phyloP scores from a whole-genome alignment of 2,113 vertebrate genomes.

The Mixornis gularis region DNA sequence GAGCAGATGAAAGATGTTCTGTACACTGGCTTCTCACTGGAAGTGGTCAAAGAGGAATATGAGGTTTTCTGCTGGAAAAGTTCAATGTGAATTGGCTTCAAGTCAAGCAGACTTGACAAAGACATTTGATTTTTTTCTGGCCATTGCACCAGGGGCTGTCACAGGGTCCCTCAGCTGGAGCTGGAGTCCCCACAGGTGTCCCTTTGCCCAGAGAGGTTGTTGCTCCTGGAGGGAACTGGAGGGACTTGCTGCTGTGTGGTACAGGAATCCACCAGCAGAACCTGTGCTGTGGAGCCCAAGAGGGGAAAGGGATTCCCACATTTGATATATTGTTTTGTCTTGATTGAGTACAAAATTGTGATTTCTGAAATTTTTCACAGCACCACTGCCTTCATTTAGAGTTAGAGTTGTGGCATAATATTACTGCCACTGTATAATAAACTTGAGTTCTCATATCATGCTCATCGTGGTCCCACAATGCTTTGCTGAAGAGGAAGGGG shows the following conservation, averaged over 20 bases:
- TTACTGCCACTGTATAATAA: background rate
- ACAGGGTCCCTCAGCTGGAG: background rate
- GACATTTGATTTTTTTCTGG: background rate
- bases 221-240: background rate
- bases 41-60: background rate
- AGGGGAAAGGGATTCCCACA: background rate
- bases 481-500: background rate
- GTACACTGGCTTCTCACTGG: background rate
- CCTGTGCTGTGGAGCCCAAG: background rate
- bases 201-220: background rate
- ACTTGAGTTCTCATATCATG: background rate
- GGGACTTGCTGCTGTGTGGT: background rate
- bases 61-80: background rate
- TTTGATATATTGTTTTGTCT: background rate
- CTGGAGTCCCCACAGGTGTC: background rate
- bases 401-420: background rate
- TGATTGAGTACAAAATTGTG: background rate
- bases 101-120: background rate
- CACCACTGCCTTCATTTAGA: background rate
- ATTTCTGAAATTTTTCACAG: background rate
- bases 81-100: background rate
- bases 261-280: fast-evolving
- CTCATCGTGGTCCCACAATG: background rate
- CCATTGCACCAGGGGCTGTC: fast-evolving
- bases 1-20: background rate